Evolutionary conservation across 2,888 invertebrate genomes (phyloP).

Genomic region (Plagiodera versicolora): DNA sequence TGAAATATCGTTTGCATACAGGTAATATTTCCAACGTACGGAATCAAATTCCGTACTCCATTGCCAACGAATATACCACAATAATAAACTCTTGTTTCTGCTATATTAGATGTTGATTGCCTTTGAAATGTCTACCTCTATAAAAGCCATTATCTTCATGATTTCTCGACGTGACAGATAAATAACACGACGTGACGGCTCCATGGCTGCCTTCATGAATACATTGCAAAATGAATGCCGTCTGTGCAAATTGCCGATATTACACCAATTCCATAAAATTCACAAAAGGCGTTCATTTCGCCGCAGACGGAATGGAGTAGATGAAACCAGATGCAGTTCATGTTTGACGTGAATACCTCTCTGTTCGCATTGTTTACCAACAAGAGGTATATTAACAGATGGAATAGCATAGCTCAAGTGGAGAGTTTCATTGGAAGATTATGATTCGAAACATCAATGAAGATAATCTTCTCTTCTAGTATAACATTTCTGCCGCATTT

Average conservation of each 20-base stretch:
- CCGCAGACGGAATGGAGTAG: neutral
- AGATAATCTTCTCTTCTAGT: too few relatives aligned
- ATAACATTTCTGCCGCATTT: too few relatives aligned
- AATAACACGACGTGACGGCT: conserved; percentile 44
- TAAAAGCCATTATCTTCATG: conserved; percentile 48
- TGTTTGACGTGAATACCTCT: neutral
- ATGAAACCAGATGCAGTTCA: conserved; percentile 13
- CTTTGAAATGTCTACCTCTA: conserved; percentile 45
- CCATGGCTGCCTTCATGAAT: conserved; percentile 43
- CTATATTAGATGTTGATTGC: conserved; percentile 44
- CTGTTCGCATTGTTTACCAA: neutral
- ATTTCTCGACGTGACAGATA: conserved; percentile 46
- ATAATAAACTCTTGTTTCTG: conserved; percentile 23
- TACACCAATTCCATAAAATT: conserved; percentile 26
- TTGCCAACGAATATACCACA: conserved; percentile 14
- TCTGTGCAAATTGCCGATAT: conserved; percentile 22
- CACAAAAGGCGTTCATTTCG: conserved; percentile 22
- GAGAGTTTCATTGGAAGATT: too few relatives aligned
- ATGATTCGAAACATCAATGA: too few relatives aligned
- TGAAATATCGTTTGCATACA: too few relatives aligned
- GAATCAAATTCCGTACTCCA: neutral
- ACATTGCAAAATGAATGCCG: conserved; percentile 35
- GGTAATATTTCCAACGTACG: neutral
- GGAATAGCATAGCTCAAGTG: too few relatives aligned
- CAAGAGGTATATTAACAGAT: too few relatives aligned